phyloP scores from a whole-genome alignment of 2,797 vertebrate species.

The Glyptemys insculpta region DNA sequence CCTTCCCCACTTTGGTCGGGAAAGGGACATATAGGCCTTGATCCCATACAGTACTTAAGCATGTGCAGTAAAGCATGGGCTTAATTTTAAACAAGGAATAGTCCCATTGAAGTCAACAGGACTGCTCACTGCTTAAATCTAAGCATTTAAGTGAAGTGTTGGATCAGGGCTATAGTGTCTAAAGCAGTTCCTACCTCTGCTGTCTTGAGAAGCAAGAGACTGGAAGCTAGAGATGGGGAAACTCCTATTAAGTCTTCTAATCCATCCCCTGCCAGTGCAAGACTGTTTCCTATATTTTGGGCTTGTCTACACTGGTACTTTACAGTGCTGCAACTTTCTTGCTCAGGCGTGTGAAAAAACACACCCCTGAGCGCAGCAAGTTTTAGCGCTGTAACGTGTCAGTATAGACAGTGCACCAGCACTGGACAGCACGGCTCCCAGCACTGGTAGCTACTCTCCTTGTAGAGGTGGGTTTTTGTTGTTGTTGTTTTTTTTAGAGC shows the following conservation, averaged over 20 bases:
- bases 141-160: not conserved
- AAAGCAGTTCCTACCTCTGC: not conserved
- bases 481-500: too few relatives aligned
- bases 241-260: not conserved
- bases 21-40: not conserved
- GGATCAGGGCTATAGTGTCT: not conserved
- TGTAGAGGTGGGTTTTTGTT: too few relatives aligned
- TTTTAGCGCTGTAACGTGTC: too few relatives aligned
- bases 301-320: too few relatives aligned
- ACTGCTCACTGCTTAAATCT: not conserved
- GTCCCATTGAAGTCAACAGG: not conserved
- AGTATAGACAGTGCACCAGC: too few relatives aligned
- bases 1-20: not conserved
- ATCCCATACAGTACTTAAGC: not conserved
- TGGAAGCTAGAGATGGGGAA: rapidly evolving
- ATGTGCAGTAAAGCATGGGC: not conserved
- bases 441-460: too few relatives aligned
- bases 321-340: too few relatives aligned
- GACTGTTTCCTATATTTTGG: rapidly evolving
- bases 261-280: rapidly evolving
- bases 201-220: not conserved
- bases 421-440: too few relatives aligned
- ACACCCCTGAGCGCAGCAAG: too few relatives aligned
- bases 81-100: not conserved
- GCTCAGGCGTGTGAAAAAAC: too few relatives aligned